Evolutionary conservation across 2,888 invertebrate genomes (phyloP), one percentile per base, ranked within the genome.

Genomic region (Papilio demoleus): DNA sequence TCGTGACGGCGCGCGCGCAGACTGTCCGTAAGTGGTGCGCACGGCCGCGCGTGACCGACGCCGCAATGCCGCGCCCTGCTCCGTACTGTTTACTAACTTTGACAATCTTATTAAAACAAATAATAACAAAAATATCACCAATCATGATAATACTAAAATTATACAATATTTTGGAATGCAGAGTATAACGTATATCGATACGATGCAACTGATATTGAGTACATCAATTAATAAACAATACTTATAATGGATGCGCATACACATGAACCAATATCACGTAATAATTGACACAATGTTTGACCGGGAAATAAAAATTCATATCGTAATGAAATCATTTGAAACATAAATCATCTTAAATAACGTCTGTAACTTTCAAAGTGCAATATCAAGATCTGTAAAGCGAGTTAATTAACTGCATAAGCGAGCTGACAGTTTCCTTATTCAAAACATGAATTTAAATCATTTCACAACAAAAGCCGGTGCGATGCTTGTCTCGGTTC

Each of bases 1-100:
- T 88, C 89, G 88, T 89, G 90, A 84, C 81, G 86, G 87, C 85
- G 88, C 83, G 87, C 84, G 86, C 87, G 83, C 85, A 85, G 83
- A 84, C 86, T 81, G 83, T 80, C 87, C 85, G 84, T 84, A 81
- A 82, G 85, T 81, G 83, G 83, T 75, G 64, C 53, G 71, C 73
- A 72, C 72, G 72, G 71, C 74, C 17, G 64, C 63, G 58, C 60
- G 60, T 53, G 64, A 62, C 22, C 45, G 34, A 22, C 50, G 47
- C 61, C 27, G 14, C 40, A 12, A 9, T 17, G 31, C 34, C 36
- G 31, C 31, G 31, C n/a, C 53, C 31, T 56, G 6, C 17, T 11
- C 31, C 9, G 9, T 11, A 53, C 8, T 27, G 27, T 53, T 53
- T n/a, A 31, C 31, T 9, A n/a, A 17, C 53, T 11, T 9, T 31